Percentiles rank a stretch among this genome's conserved stretches.
Evolutionary conservation across 2,113 vertebrate species (phyloP).

Genomic region (Notiomystis cincta): DNA sequence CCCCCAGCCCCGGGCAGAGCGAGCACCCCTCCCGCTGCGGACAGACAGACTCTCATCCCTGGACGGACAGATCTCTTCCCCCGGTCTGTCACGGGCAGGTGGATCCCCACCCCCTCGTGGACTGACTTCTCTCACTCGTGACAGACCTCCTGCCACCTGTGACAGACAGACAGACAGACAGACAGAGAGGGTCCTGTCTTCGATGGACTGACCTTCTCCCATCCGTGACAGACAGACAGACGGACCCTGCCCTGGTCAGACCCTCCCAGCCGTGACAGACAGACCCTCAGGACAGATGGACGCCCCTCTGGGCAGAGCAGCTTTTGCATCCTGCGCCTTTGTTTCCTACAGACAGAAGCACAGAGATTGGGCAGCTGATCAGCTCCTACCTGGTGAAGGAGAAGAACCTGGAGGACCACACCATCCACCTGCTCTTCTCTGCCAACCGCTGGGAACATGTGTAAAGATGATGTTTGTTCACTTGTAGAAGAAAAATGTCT

Average conservation of each 20-base stretch:
- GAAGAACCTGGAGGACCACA: conserved; percentile 88
- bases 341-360: conserved; percentile 80
- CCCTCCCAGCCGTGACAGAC: rapidly evolving
- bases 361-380: conserved; percentile 87
- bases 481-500: rapidly evolving
- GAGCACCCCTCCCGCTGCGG: not conserved
- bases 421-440: conserved; percentile 91
- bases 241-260: rapidly evolving
- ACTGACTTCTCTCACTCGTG: not conserved
- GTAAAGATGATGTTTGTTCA: conserved; percentile 64
- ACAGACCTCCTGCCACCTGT: no score
- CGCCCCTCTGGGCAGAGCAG: not conserved
- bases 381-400: conserved; percentile 85
- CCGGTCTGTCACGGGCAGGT: not conserved
- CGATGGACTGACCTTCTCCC: no score
- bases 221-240: rapidly evolving
- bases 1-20: rapidly evolving
- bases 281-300: not conserved
- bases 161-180: no score
- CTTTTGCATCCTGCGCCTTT: not conserved
- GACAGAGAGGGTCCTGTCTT: no score
- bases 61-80: rapidly evolving
- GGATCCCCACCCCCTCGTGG: no score
- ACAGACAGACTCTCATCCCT: rapidly evolving
- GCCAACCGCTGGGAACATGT: conserved; percentile 95